Evolutionary conservation across 2,797 vertebrate species (phyloP).

Genomic region (Accipiter badius): DNA sequence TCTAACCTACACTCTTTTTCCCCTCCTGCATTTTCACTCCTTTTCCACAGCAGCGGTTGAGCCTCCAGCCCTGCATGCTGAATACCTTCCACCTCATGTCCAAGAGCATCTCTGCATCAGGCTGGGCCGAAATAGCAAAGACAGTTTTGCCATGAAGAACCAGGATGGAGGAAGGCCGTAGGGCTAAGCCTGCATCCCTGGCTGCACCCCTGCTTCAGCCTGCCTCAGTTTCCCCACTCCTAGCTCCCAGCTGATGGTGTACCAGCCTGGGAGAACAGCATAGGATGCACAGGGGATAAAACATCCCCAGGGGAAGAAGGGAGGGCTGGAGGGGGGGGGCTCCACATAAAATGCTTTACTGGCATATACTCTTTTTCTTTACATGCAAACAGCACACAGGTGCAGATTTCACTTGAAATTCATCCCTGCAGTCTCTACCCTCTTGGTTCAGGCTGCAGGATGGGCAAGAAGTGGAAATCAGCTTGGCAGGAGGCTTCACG

Average conservation of each 20-base stretch:
- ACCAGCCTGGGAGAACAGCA: neutral
- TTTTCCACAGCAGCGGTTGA: neutral
- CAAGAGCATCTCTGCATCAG: fast-evolving
- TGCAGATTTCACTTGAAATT: neutral
- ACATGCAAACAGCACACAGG: neutral
- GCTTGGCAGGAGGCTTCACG: neutral
- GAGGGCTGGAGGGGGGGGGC: neutral
- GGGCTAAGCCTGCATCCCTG: neutral
- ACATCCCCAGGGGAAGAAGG: neutral
- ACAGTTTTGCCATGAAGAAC: neutral
- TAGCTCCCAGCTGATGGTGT: neutral
- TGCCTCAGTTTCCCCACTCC: neutral
- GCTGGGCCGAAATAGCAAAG: neutral
- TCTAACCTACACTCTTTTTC: neutral
- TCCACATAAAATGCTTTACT: neutral
- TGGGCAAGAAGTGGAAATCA: neutral
- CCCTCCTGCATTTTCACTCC: neutral
- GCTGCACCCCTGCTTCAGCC: neutral
- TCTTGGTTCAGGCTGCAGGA: neutral
- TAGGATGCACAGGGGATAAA: neutral
- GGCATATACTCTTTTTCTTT: neutral
- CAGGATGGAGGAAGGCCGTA: neutral
- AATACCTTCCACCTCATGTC: neutral
- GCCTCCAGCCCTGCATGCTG: neutral
- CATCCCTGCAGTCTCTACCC: fast-evolving